Percentiles rank a stretch among this genome's conserved stretches.
These are phyloP conservation scores for Lasioglossum malachurum DNA, from an alignment of 2,888 invertebrate genomes.

Conservation along the genomic window DNA sequence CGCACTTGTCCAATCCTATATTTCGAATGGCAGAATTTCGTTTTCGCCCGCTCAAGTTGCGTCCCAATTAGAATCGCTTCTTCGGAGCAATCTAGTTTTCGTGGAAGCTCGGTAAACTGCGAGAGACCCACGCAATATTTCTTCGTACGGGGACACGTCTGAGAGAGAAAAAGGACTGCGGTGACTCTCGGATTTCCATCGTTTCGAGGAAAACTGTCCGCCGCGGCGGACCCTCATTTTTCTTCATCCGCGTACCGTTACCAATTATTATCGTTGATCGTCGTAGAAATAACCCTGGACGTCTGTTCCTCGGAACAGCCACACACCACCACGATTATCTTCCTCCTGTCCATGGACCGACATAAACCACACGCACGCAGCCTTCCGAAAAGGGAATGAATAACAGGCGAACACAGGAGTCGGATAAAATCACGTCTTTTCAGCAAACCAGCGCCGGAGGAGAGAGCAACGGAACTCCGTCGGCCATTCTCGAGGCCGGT, in stretches of 20 bases:
- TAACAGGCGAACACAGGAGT: constrained; percentile 42
- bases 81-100: not conserved
- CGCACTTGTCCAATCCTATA: no score
- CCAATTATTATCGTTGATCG: constrained; percentile 71
- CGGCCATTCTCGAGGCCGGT: not conserved
- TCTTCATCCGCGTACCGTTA: constrained; percentile 67
- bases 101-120: constrained; percentile 1
- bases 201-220: constrained; percentile 54
- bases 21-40: not conserved
- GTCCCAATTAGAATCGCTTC: not conserved
- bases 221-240: constrained; percentile 53
- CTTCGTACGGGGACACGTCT: not conserved
- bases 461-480: constrained; percentile 19
- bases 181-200: constrained; percentile 47
- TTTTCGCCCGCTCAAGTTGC: not conserved
- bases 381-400: constrained; percentile 32
- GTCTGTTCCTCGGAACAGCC: not conserved
- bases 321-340: constrained; percentile 47
- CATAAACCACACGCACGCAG: constrained; percentile 40
- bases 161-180: not conserved
- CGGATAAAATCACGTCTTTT: constrained; percentile 52
- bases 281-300: constrained; percentile 53
- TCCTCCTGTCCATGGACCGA: constrained; percentile 3
- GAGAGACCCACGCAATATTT: not conserved
- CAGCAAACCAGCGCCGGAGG: not conserved